Percentiles rank a stretch among this genome's conserved stretches.
Conservation (phyloP, 1,140 invertebrate species). For the Saccostrea glomerata region DNA sequence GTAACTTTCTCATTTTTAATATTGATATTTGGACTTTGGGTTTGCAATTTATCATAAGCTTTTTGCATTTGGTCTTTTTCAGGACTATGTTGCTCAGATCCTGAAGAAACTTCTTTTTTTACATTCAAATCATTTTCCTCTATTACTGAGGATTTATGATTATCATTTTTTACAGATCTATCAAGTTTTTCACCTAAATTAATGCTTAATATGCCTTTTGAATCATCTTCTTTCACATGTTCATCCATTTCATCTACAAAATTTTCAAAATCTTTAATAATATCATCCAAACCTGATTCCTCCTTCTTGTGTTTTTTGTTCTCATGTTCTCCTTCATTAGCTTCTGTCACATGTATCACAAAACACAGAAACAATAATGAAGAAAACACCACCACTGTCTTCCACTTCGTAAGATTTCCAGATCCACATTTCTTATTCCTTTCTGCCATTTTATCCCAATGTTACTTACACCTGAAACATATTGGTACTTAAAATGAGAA, state of each 20-base stretch:
- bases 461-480: neutral
- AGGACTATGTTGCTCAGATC: neutral
- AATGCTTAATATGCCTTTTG: neutral
- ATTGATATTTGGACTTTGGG: neutral
- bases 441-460: neutral
- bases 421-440: neutral
- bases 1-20: neutral
- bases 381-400: neutral
- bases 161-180: neutral
- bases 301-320: neutral
- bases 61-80: neutral
- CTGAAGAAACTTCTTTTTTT: neutral
- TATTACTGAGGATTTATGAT: neutral
- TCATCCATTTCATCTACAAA: constrained; percentile 15
- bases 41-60: neutral
- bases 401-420: neutral
- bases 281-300: constrained; percentile 8
- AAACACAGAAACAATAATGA: constrained; percentile 1
- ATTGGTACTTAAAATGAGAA: neutral
- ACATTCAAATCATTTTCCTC: neutral
- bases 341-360: constrained; percentile 30
- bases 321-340: constrained; percentile 9
- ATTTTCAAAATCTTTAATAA: neutral
- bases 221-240: neutral
- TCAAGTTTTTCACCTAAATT: neutral